phyloP scores from a whole-genome alignment of 2,113 vertebrate species.

The Phoenicopterus ruber region DNA sequence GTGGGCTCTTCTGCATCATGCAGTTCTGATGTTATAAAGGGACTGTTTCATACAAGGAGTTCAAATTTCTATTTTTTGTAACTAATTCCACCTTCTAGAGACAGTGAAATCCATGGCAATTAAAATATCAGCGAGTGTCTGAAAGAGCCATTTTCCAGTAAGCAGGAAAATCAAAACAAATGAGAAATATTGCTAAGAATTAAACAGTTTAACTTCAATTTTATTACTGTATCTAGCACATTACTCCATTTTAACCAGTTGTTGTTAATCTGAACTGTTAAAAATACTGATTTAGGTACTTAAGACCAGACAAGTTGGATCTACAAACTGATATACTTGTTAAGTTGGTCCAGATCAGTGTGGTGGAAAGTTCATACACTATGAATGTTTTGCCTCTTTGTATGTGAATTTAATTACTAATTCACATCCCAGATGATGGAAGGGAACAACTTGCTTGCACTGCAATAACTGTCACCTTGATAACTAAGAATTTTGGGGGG shows the following conservation, averaged over 20 bases:
- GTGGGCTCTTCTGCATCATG: not conserved
- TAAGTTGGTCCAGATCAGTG: not conserved
- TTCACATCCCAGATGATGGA: not conserved
- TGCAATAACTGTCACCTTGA: not conserved
- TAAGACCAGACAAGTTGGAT: not conserved
- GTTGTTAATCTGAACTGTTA: not conserved
- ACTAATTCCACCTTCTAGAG: not conserved
- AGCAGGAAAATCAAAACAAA: not conserved
- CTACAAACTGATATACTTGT: not conserved
- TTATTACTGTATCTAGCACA: not conserved
- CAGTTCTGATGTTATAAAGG: not conserved
- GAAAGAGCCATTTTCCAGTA: not conserved
- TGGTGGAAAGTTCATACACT: not conserved
- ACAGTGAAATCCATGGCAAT: not conserved
- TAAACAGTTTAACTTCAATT: not conserved
- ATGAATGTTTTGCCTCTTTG: not conserved
- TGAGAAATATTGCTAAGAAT: not conserved
- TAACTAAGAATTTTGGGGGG: not conserved
- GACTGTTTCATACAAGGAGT: not conserved
- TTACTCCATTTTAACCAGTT: not conserved
- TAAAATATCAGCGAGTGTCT: not conserved
- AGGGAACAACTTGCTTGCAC: not conserved
- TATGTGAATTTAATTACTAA: not conserved
- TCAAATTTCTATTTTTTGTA: not conserved
- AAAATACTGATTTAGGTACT: not conserved